These are phyloP conservation scores for Megaptera novaeangliae DNA, from an alignment of 2,113 vertebrate species.

Conservation along the genomic window DNA sequence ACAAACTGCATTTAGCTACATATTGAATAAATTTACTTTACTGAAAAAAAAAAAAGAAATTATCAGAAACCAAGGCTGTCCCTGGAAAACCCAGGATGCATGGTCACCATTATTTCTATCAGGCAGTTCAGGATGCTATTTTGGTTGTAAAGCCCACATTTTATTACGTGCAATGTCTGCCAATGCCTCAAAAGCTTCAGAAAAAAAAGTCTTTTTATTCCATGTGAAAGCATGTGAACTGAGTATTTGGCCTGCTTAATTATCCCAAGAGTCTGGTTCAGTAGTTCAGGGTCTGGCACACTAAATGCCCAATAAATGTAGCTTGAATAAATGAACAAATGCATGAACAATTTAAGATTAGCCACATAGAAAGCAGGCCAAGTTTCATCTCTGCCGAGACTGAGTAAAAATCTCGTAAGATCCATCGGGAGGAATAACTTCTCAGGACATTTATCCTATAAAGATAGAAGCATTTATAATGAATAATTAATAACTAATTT, in stretches of 20 bases:
- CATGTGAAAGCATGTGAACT: conserved; percentile 44
- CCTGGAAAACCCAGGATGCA: background rate
- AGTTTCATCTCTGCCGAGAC: background rate
- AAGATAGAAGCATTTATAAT: background rate
- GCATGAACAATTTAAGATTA: conserved; percentile 48
- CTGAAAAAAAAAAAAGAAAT: conserved; percentile 29
- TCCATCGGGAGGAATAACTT: background rate
- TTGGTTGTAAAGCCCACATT: conserved; percentile 8
- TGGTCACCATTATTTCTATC: conserved; percentile 12
- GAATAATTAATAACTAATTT: background rate
- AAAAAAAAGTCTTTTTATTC: conserved; percentile 1
- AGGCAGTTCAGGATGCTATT: background rate
- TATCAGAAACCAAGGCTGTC: background rate
- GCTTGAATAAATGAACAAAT: conserved; percentile 41
- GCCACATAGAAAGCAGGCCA: background rate
- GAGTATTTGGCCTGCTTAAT: conserved; percentile 47
- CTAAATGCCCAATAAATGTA: conserved; percentile 56
- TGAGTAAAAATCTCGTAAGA: background rate
- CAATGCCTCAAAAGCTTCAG: background rate
- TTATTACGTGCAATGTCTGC: background rate
- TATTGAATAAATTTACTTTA: conserved; percentile 43
- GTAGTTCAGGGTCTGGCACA: conserved; percentile 43
- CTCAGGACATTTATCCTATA: background rate
- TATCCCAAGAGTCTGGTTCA: conserved; percentile 49
- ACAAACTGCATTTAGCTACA: background rate